phyloP scores from a whole-genome alignment of 2,113 vertebrate genomes.

The Oryzias curvinotus region DNA sequence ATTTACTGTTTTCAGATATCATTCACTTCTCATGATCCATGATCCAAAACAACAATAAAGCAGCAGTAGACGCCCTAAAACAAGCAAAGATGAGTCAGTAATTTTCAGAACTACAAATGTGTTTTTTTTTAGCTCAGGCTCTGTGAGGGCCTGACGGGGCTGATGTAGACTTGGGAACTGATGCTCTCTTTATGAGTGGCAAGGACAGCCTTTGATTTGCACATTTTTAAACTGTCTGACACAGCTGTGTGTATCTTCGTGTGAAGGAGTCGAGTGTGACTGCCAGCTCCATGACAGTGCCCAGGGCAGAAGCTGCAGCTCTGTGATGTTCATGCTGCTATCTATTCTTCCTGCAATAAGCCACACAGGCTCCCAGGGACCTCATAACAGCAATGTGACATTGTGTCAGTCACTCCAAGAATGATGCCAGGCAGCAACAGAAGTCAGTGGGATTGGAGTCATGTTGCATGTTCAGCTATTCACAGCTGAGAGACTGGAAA shows the following conservation, averaged over 20 bases:
- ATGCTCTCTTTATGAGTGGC: background rate
- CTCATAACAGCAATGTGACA: slow-evolving; percentile 49
- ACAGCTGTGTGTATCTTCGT: slow-evolving; percentile 3
- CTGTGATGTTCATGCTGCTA: slow-evolving; percentile 45
- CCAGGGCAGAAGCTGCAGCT: slow-evolving; percentile 19
- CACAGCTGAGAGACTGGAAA: background rate
- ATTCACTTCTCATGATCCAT: no score
- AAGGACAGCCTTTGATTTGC: background rate
- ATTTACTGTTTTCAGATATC: no score
- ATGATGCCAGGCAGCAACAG: slow-evolving; percentile 1
- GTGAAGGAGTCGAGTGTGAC: background rate
- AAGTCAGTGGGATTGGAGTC: slow-evolving; percentile 7
- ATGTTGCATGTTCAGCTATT: background rate
- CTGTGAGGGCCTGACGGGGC: background rate
- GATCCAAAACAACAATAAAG: no score
- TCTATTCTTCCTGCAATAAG: slow-evolving; percentile 30
- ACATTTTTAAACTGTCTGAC: background rate
- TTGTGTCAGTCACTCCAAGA: slow-evolving; percentile 62
- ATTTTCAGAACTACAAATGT: background rate
- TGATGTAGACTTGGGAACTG: background rate
- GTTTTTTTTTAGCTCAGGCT: background rate
- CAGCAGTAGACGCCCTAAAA: background rate
- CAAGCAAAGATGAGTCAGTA: background rate
- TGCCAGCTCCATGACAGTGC: slow-evolving; percentile 14
- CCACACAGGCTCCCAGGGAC: slow-evolving; percentile 28